Percentiles rank a stretch among this genome's conserved stretches.
Evolutionary conservation across 1,140 invertebrate genomes (phyloP).

Genomic region (Meloidogyne exigua): DNA sequence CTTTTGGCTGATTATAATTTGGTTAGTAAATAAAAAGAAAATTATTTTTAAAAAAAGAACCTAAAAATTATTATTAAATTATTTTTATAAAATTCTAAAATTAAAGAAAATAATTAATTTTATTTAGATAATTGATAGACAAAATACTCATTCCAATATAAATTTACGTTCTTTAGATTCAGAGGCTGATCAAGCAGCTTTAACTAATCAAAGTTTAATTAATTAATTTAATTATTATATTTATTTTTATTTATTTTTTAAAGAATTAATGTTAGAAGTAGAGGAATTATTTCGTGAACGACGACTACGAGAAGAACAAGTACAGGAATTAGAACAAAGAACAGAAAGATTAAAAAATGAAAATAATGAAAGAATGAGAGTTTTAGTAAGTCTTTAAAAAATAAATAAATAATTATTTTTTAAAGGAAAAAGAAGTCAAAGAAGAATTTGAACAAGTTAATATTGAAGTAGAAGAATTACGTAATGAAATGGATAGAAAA

Average conservation of each 20-base stretch:
- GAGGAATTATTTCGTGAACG: conserved; percentile 41
- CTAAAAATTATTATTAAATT: too few species aligned
- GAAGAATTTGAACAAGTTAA: conserved; percentile 39
- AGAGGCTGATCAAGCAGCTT: conserved; percentile 29
- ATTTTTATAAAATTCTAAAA: too few species aligned
- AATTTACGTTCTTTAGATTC: conserved; percentile 29
- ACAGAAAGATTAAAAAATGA: conserved; percentile 15
- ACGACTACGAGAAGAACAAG: conserved; percentile 36
- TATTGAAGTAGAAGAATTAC: conserved; percentile 28
- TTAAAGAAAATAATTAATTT: background rate
- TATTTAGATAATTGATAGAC: conserved; percentile 35
- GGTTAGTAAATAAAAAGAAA: background rate
- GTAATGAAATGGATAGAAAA: conserved; percentile 17
- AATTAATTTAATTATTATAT: background rate
- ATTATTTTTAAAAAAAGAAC: background rate
- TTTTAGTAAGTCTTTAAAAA: conserved; percentile 15
- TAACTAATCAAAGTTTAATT: conserved; percentile 23
- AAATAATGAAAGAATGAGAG: conserved; percentile 32
- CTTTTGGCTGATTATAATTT: conserved; percentile 40
- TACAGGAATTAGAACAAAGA: conserved; percentile 27
- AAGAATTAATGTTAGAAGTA: conserved; percentile 32
- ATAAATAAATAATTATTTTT: conserved; percentile 15
- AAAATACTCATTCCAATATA: conserved; percentile 39
- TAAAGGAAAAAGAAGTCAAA: conserved; percentile 35
- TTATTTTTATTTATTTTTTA: background rate